Evolutionary conservation across 1,140 invertebrate species (phyloP).

Genomic region (Drosophila teissieri): DNA sequence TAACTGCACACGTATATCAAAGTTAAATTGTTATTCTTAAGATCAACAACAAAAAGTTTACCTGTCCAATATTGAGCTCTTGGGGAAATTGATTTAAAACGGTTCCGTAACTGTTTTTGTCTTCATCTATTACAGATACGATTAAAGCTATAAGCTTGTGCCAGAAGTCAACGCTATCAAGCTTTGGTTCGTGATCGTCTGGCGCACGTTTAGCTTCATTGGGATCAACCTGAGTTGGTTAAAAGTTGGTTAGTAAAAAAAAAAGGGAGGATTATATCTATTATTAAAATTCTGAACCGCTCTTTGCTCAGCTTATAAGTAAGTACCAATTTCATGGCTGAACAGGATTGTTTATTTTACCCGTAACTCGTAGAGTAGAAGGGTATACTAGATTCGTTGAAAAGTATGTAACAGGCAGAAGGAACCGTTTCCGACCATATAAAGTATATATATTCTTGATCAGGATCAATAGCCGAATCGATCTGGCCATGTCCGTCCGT

Average conservation of each 20-base stretch:
- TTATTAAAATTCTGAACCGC: no score
- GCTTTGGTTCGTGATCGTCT: conserved; percentile 94
- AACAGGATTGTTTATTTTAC: no score
- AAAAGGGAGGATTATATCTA: no score
- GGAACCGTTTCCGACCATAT: no score
- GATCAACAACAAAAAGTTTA: conserved; percentile 72
- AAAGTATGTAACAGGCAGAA: no score
- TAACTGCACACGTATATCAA: conserved; percentile 86
- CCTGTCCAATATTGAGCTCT: conserved; percentile 95
- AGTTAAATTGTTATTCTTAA: background rate
- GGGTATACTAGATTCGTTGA: no score
- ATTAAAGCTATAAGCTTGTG: conserved; percentile 99
- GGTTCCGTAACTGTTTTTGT: conserved; percentile 99
- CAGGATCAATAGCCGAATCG: no score
- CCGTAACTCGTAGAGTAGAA: no score
- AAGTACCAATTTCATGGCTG: no score
- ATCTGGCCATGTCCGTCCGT: no score
- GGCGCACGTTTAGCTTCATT: conserved; percentile 94
- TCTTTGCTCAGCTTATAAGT: no score
- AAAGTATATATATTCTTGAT: no score
- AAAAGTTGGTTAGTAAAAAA: background rate
- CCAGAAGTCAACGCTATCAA: conserved; percentile 99
- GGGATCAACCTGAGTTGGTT: conserved; percentile 89
- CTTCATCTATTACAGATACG: conserved; percentile 99
- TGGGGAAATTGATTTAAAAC: conserved; percentile 99